These are phyloP conservation scores for Sciurus vulgaris DNA, from an alignment of 2,797 vertebrate genomes.

Conservation along the genomic window DNA sequence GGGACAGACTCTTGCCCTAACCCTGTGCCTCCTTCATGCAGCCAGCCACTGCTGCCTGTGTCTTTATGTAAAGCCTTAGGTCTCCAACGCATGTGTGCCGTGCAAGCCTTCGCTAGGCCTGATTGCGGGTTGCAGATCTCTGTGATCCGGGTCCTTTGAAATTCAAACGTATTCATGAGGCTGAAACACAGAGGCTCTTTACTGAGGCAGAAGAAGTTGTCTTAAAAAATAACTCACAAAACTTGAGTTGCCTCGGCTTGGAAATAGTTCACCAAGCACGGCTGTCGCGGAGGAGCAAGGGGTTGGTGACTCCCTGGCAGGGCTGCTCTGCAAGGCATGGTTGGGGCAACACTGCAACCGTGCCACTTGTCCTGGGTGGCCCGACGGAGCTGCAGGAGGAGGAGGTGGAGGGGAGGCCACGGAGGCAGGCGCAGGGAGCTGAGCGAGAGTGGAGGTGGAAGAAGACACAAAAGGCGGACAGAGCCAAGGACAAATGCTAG, in stretches of 20 bases:
- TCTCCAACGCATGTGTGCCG: not conserved
- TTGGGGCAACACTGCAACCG: not conserved
- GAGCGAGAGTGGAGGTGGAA: not conserved
- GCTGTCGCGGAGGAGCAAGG: not conserved
- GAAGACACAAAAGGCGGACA: not conserved
- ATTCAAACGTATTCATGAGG: conserved; percentile 65
- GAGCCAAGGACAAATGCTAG: conserved; percentile 47
- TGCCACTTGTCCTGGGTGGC: too few relatives aligned
- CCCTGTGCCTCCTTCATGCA: not conserved
- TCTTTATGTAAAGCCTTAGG: not conserved
- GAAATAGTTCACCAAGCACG: not conserved
- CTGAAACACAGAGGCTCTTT: not conserved
- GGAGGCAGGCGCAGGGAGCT: not conserved
- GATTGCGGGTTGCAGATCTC: not conserved
- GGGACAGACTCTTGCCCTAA: not conserved
- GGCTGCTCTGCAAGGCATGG: rapidly evolving
- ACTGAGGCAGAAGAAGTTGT: not conserved
- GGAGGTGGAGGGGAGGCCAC: rapidly evolving
- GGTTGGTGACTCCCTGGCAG: not conserved
- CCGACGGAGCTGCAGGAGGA: not conserved
- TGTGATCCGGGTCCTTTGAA: conserved; percentile 55
- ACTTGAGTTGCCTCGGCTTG: not conserved
- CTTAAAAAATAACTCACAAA: not conserved
- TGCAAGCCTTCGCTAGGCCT: conserved; percentile 51
- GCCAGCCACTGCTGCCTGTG: not conserved